Conservation (phyloP, 2,113 vertebrate genomes). For the Ariopsis seemanni region DNA sequence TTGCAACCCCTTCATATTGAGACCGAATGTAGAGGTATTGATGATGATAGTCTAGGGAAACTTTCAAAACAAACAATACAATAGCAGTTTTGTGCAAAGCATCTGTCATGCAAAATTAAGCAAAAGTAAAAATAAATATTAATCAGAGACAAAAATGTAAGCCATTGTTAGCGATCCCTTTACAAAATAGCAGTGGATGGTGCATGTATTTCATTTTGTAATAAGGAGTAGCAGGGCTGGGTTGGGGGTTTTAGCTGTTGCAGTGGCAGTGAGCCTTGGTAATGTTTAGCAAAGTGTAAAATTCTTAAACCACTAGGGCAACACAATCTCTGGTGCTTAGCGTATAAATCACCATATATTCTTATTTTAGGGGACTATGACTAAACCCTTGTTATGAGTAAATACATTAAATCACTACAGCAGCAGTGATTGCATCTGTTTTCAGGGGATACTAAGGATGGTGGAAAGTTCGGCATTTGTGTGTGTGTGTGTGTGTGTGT, state of each 20-base stretch:
- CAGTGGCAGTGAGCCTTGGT: conserved; percentile 59
- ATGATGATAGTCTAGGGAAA: conserved; percentile 6
- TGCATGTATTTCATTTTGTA: conserved; percentile 28
- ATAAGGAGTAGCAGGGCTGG: conserved; percentile 47
- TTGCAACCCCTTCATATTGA: conserved; percentile 1
- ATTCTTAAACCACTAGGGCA: conserved; percentile 69
- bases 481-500: conserved; percentile 28
- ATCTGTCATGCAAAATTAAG: not conserved
- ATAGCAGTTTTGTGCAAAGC: not conserved
- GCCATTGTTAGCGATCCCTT: not conserved
- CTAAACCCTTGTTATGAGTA: conserved; percentile 80
- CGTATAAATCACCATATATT: conserved; percentile 78
- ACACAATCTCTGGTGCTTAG: conserved; percentile 72
- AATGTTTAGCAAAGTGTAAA: conserved; percentile 75
- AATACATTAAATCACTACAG: conserved; percentile 65
- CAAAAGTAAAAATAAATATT: not conserved
- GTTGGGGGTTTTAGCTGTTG: conserved; percentile 61
- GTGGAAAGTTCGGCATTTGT: conserved; percentile 52
- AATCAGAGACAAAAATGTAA: not conserved
- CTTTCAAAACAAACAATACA: not conserved
- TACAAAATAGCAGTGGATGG: not conserved
- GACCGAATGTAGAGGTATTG: conserved; percentile 46
- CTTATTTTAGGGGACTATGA: conserved; percentile 62
- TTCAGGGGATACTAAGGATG: conserved; percentile 67
- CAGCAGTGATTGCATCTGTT: conserved; percentile 66